Percentiles rank a stretch among this genome's conserved stretches.
Evolutionary conservation across 2,113 vertebrate genomes (phyloP).

Genomic region (Cercopithecus mona): DNA sequence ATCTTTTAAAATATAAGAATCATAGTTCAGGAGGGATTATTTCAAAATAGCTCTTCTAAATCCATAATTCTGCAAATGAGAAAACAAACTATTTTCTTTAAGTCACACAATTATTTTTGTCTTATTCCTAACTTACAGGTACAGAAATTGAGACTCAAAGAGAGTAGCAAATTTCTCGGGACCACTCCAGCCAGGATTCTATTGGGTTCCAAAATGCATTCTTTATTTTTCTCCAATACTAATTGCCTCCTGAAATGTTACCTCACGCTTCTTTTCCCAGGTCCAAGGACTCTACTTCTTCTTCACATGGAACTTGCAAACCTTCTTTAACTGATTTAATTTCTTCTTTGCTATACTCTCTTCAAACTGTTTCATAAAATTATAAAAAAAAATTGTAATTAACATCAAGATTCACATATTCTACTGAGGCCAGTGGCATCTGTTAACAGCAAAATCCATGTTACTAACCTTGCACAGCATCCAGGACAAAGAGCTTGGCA

Average conservation of each 20-base stretch:
- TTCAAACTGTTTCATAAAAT: not conserved
- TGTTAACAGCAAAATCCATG: not conserved
- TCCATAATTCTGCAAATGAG: not conserved
- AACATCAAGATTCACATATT: not conserved
- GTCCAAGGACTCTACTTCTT: not conserved
- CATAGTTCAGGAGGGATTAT: not conserved
- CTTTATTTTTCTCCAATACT: not conserved
- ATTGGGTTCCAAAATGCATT: not conserved
- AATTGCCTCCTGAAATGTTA: not conserved
- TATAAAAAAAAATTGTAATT: not conserved
- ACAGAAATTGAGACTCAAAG: not conserved
- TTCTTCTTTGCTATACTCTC: not conserved
- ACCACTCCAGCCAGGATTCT: not conserved
- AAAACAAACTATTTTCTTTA: not conserved
- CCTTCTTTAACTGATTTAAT: not conserved
- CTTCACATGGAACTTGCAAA: not conserved
- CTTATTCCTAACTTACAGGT: not conserved
- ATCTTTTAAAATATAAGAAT: not conserved
- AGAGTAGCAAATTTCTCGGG: not conserved
- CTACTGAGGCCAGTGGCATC: not conserved
- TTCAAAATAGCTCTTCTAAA: conserved; percentile 3
- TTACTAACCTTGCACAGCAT: conserved; percentile 29
- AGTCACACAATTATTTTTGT: not conserved
- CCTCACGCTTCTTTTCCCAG: not conserved
- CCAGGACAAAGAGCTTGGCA: not conserved